phyloP scores from a whole-genome alignment of 2,113 vertebrate species.

The Neogale vison region DNA sequence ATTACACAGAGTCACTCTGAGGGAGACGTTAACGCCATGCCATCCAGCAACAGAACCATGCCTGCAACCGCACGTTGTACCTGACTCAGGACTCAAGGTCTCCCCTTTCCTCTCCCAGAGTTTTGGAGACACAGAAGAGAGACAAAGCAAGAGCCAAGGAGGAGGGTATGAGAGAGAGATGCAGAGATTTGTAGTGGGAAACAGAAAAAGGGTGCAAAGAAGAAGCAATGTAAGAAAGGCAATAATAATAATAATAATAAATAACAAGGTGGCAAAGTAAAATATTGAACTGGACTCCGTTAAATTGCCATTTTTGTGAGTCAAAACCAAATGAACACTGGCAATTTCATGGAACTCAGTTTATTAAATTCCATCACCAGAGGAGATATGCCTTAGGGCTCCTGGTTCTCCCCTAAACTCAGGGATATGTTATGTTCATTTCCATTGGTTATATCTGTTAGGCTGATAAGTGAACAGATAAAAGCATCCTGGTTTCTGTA shows the following conservation, averaged over 20 bases:
- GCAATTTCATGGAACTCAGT: background rate
- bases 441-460: conserved; percentile 62
- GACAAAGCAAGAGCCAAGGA: background rate
- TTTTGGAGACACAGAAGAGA: background rate
- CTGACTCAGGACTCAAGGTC: accelerated
- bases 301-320: background rate
- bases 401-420: background rate
- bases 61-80: accelerated
- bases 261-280: background rate
- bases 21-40: accelerated
- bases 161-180: background rate
- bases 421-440: conserved; percentile 78
- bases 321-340: background rate
- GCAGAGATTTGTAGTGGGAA: background rate
- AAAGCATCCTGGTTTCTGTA: conserved; percentile 82
- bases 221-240: background rate
- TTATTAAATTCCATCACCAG: background rate
- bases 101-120: background rate
- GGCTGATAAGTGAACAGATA: conserved; percentile 76
- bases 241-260: background rate
- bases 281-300: background rate
- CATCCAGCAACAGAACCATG: accelerated
- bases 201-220: background rate
- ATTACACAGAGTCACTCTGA: background rate
- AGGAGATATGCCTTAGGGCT: background rate